Percentiles rank a stretch among this genome's conserved stretches.
Evolutionary conservation across 2,888 invertebrate species (phyloP).

Genomic region (Yponomeuta sedellus): DNA sequence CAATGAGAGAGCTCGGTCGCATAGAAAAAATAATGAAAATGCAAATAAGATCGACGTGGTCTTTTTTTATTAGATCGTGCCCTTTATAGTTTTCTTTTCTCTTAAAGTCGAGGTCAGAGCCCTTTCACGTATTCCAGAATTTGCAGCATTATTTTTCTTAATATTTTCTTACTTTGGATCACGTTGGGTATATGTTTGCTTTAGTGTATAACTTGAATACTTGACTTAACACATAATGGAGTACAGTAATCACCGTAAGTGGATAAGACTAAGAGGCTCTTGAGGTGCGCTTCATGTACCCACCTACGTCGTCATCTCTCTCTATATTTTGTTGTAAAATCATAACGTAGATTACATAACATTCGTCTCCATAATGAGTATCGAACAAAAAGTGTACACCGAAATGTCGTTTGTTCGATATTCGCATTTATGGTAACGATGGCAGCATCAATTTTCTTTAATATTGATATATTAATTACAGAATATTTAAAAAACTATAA

Average conservation of each 20-base stretch:
- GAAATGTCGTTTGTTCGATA: too few relatives aligned
- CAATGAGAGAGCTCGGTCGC: not conserved
- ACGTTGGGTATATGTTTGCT: not conserved
- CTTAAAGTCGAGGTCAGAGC: not conserved
- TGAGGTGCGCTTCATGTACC: not conserved
- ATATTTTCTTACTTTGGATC: too few relatives aligned
- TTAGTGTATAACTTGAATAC: not conserved
- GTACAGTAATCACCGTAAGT: not conserved
- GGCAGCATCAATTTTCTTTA: too few relatives aligned
- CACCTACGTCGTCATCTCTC: not conserved
- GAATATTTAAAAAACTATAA: too few relatives aligned
- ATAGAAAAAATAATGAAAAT: not conserved
- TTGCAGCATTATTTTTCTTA: too few relatives aligned
- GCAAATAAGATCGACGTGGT: constrained; percentile 12
- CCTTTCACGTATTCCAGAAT: not conserved
- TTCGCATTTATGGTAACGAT: too few relatives aligned
- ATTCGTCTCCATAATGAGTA: too few relatives aligned
- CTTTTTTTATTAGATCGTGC: not conserved
- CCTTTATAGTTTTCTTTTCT: not conserved
- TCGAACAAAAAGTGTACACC: too few relatives aligned
- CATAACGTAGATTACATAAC: not conserved
- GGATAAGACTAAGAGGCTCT: not conserved
- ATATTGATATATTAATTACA: too few relatives aligned
- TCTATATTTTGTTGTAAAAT: not conserved
- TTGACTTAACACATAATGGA: not conserved